These are phyloP conservation scores for Elysia chlorotica DNA, from an alignment of 1,140 invertebrate species.

Conservation along the genomic window DNA sequence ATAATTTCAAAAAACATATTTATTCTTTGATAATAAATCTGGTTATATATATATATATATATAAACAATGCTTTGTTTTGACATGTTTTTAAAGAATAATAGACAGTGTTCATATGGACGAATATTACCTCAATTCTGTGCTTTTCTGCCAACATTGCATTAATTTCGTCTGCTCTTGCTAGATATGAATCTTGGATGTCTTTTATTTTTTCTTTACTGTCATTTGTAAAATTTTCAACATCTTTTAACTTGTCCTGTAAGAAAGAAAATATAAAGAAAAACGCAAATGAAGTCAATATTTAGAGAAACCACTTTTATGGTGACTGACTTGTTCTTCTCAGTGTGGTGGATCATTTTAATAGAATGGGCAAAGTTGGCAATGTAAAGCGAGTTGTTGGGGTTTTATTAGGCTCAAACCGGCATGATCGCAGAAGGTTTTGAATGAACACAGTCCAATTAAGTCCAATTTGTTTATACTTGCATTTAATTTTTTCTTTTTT, in stretches of 20 bases:
- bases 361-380: constrained; percentile 99
- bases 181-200: constrained; percentile 53
- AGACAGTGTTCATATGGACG: not conserved
- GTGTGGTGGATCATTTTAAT: constrained; percentile 99
- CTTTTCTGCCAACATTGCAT: constrained; percentile 50
- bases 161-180: constrained; percentile 52
- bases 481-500: no score
- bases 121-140: constrained; percentile 48
- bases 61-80: not conserved
- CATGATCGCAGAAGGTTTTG: no score
- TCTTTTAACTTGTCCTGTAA: constrained; percentile 29
- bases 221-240: constrained; percentile 44
- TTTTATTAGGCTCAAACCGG: constrained; percentile 93
- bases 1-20: no score
- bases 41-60: constrained; percentile 6
- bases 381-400: constrained; percentile 96
- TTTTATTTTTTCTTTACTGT: constrained; percentile 47
- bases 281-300: not conserved
- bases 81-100: not conserved
- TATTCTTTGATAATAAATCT: no score
- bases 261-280: constrained; percentile 11
- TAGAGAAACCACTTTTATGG: no score
- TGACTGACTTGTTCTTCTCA: constrained; percentile 95
- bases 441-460: no score
- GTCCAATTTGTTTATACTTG: no score